Base-by-base conservation (phyloP, 2,888 invertebrate genomes). In the Synergus umbraculus region DNA sequence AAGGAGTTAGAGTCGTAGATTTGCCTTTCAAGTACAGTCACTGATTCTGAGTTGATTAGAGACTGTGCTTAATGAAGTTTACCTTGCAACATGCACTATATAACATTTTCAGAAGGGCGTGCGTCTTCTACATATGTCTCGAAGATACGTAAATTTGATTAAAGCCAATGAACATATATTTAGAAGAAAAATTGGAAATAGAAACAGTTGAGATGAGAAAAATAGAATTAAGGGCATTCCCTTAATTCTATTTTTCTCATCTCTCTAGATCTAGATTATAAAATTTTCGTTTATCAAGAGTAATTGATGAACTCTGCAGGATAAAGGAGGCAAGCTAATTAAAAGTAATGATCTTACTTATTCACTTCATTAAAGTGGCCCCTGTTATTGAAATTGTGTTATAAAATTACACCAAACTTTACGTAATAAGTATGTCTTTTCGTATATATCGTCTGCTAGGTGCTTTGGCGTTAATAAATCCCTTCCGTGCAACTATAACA, bases 401-500 rank as follows among this genome's bases (percentile, higher is more conserved):
- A 46, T 46, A 22, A 46, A 43, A 67, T 46, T 46, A 46, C 29
- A 67, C 22, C 13, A 7, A 22, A 12, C 13, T 46, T 13, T 44
- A 44, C 46, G 29, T 46, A 8, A 22, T 13, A 18, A 22, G 44
- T 5, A 46, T 46, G 22, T 1, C 0, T 46, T 46, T 67, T 46
- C 13, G 46, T 44, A 22, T 67, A 46, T 67, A 46, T 67, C 46
- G 22, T 43, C 10, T 43, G 12, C 12, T 46, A 46, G 22, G 4
- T 67, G 44, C 22, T 46, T 10, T 67, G 15, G 69, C 69, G 49
- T 49, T 49, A 49, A 49, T 49, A 69, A 69, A 69, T 69, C 22
- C 46, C 29, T 49, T 69, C 29, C 15, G 8, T 29, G n/a, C 9
- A 49, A 29, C 44, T 69, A 69, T 69, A 69, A 69, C 46, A 29